These are phyloP conservation scores for Syngnathus floridae DNA, from an alignment of 2,113 vertebrate species.

Conservation along the genomic window DNA sequence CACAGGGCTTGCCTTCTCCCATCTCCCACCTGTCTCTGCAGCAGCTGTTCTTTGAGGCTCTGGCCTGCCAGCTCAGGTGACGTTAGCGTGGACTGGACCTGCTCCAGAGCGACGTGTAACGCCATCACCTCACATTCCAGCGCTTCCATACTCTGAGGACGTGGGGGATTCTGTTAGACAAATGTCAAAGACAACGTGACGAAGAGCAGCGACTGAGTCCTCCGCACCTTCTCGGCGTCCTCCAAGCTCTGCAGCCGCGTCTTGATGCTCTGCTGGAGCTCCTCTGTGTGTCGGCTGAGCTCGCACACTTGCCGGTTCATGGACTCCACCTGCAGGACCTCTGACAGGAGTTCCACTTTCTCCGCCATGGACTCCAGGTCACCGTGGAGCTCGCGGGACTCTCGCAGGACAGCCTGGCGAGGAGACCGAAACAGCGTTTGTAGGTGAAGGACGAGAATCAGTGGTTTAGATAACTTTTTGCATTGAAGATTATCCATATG, in stretches of 20 bases:
- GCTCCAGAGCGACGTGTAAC: slow-evolving; percentile 82
- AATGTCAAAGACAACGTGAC: no score
- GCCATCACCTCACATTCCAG: slow-evolving; percentile 85
- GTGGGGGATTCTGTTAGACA: background rate
- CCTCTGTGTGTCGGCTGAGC: slow-evolving; percentile 79
- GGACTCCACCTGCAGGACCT: slow-evolving; percentile 78
- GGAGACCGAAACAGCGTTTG: background rate
- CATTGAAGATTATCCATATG: no score
- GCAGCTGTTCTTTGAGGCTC: slow-evolving; percentile 90
- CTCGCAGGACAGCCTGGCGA: slow-evolving; percentile 80
- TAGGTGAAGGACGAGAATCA: background rate
- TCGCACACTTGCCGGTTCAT: slow-evolving; percentile 86
- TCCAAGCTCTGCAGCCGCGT: slow-evolving; percentile 79
- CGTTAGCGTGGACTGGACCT: slow-evolving; percentile 80
- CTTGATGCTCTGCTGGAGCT: slow-evolving; percentile 79
- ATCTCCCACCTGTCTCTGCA: slow-evolving; percentile 82
- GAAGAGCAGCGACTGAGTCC: background rate
- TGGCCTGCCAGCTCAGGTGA: slow-evolving; percentile 86
- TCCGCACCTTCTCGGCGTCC: slow-evolving; percentile 83
- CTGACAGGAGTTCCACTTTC: slow-evolving; percentile 77
- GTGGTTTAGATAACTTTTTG: no score
- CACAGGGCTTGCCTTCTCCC: background rate
- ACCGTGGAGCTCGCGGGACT: slow-evolving; percentile 83
- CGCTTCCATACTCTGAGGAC: slow-evolving; percentile 84
- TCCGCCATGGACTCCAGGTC: slow-evolving; percentile 85